Evolutionary conservation across 2,888 invertebrate genomes (phyloP).

Genomic region (Chrysomela aeneicollis): DNA sequence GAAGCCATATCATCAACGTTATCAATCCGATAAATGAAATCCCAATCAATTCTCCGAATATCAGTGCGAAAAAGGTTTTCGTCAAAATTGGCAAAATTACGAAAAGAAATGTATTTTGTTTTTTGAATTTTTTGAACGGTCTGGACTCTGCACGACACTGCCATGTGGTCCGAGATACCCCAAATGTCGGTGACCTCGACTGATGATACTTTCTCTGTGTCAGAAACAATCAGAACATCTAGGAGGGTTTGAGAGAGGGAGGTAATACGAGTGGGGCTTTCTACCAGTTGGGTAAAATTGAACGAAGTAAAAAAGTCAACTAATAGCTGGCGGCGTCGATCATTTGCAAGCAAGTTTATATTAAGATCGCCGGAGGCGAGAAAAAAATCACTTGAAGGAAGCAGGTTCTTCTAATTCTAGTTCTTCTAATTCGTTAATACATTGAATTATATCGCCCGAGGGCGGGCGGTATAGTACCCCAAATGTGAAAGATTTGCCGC

Average conservation of each 20-base stretch:
- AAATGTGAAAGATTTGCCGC: slow-evolving; percentile 14
- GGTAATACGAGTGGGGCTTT: not conserved
- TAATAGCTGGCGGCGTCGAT: not conserved
- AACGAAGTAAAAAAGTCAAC: not conserved
- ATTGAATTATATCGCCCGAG: slow-evolving; percentile 10
- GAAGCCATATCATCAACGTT: too few relatives aligned
- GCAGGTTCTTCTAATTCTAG: not conserved
- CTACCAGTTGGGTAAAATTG: not conserved
- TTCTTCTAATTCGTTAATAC: not conserved
- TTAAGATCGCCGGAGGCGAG: not conserved
- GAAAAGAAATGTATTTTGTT: too few relatives aligned
- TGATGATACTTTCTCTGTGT: not conserved
- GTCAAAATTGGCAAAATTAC: too few relatives aligned
- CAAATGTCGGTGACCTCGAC: not conserved
- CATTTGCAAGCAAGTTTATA: too few relatives aligned
- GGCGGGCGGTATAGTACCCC: slow-evolving; percentile 6
- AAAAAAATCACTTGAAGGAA: not conserved
- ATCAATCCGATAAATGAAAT: too few relatives aligned
- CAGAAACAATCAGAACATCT: not conserved
- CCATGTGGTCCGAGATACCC: not conserved
- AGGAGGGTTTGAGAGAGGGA: not conserved
- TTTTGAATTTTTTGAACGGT: too few relatives aligned
- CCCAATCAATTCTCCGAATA: too few relatives aligned
- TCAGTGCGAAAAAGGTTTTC: too few relatives aligned
- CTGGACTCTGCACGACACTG: too few relatives aligned